Percentiles rank a stretch among this genome's conserved stretches.
phyloP scores from a whole-genome alignment of 2,888 invertebrate species.

The Antheraea assamensis region DNA sequence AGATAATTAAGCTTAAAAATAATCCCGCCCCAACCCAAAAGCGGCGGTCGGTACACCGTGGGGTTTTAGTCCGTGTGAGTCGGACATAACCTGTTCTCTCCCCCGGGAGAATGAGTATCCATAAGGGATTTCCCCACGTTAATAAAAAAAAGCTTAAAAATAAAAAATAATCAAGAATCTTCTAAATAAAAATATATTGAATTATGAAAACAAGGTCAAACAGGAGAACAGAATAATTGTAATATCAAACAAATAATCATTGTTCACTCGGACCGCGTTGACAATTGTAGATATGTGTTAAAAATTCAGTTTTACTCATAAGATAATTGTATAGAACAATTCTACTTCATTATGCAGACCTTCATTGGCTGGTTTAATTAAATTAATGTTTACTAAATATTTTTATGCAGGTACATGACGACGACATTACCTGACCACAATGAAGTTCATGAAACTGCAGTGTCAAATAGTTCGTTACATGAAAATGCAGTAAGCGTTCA shows the following conservation, averaged over 20 bases:
- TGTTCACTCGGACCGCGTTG: neutral
- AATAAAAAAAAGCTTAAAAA: no score
- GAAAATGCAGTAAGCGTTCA: conserved; percentile 7
- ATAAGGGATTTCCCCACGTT: no score
- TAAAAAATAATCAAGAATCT: no score
- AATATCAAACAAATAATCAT: neutral
- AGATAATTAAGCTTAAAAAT: no score
- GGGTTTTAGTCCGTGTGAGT: no score
- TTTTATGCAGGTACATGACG: conserved; percentile 5
- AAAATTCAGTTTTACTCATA: neutral
- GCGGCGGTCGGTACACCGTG: no score
- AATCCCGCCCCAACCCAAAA: no score
- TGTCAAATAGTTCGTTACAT: conserved; percentile 5
- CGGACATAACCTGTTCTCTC: no score
- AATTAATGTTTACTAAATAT: conserved; percentile 1
- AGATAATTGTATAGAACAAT: neutral
- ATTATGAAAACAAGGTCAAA: no score
- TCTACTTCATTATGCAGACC: neutral
- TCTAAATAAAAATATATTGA: no score
- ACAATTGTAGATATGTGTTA: neutral
- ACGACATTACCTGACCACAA: neutral
- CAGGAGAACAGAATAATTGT: neutral
- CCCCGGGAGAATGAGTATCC: no score
- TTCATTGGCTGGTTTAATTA: neutral
- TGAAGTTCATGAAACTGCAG: conserved; percentile 7